A percentile compares a stretch with the other conserved stretches of the same genome.
Evolutionary conservation across 2,797 vertebrate genomes (phyloP).

Genomic region (Lagocephalus sceleratus): DNA sequence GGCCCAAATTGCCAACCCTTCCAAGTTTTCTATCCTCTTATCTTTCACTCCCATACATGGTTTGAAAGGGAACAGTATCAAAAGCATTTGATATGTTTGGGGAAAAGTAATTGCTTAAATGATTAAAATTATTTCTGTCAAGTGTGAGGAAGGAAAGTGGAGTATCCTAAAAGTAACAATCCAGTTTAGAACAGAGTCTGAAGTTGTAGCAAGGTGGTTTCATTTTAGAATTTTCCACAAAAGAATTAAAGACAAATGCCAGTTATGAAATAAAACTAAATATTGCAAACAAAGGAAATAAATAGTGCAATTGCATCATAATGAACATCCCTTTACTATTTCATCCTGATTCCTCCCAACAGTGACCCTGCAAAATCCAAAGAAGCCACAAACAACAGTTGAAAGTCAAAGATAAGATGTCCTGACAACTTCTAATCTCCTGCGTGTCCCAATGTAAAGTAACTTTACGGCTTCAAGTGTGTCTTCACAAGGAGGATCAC

Average conservation of each 20-base stretch:
- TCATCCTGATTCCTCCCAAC: no score
- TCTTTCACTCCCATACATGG: slow-evolving; percentile 49
- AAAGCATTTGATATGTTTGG: slow-evolving; percentile 2
- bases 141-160: slow-evolving; percentile 15
- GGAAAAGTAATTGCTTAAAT: not conserved
- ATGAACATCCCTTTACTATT: no score
- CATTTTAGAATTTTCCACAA: no score
- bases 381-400: no score
- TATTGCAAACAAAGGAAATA: no score
- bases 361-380: no score
- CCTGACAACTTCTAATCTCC: not conserved
- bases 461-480: slow-evolving; percentile 6
- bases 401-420: no score
- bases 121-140: slow-evolving; percentile 11
- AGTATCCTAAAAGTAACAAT: slow-evolving; percentile 4
- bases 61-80: slow-evolving; percentile 23
- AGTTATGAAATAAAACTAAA: no score
- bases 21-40: slow-evolving; percentile 19
- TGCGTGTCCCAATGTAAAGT: slow-evolving; percentile 5
- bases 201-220: not conserved
- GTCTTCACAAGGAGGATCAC: slow-evolving; percentile 27
- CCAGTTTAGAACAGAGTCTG: not conserved
- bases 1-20: slow-evolving; percentile 20
- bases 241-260: no score
- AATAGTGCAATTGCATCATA: no score